Evolutionary conservation across 2,797 vertebrate genomes (phyloP).

Genomic region (Coilia nasus): DNA sequence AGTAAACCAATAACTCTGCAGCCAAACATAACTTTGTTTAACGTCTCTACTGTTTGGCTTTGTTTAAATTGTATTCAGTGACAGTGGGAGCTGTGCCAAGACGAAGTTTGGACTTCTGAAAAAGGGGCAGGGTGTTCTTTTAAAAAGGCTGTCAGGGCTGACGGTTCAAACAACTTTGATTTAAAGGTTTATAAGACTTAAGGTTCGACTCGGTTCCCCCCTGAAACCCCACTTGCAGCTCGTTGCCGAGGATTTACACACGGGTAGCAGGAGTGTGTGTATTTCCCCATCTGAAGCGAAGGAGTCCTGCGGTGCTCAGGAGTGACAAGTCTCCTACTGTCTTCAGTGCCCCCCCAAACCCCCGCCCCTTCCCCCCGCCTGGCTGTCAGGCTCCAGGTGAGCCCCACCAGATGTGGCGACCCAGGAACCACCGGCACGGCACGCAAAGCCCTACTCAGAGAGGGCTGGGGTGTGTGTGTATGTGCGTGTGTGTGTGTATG

Average conservation of each 20-base stretch:
- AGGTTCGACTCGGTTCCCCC: not conserved
- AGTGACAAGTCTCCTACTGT: slow-evolving; percentile 68
- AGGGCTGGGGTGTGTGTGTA: not conserved
- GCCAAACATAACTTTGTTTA: slow-evolving; percentile 29
- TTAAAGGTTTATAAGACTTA: not conserved
- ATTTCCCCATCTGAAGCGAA: slow-evolving; percentile 35
- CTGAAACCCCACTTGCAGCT: slow-evolving; percentile 9
- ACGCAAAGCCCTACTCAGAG: slow-evolving; percentile 52
- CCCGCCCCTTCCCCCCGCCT: slow-evolving; percentile 55
- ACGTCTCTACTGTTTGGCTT: slow-evolving; percentile 10
- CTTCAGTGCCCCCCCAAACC: slow-evolving; percentile 61
- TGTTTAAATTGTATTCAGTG: not conserved
- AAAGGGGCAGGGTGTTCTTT: not conserved
- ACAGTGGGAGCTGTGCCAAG: not conserved
- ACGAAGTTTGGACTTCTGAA: not conserved
- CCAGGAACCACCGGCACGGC: slow-evolving; percentile 67
- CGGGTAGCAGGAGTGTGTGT: not conserved
- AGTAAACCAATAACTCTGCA: slow-evolving; percentile 40
- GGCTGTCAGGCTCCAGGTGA: slow-evolving; percentile 66
- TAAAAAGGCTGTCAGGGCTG: not conserved
- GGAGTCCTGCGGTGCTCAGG: slow-evolving; percentile 64
- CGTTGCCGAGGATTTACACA: slow-evolving; percentile 13
- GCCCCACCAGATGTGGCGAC: slow-evolving; percentile 73
- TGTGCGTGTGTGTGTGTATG: not conserved
- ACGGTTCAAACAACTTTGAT: not conserved